Evolutionary conservation across 2,113 vertebrate species (phyloP), one percentile per base, ranked within the genome.

Genomic region (Girardinichthys multiradiatus): DNA sequence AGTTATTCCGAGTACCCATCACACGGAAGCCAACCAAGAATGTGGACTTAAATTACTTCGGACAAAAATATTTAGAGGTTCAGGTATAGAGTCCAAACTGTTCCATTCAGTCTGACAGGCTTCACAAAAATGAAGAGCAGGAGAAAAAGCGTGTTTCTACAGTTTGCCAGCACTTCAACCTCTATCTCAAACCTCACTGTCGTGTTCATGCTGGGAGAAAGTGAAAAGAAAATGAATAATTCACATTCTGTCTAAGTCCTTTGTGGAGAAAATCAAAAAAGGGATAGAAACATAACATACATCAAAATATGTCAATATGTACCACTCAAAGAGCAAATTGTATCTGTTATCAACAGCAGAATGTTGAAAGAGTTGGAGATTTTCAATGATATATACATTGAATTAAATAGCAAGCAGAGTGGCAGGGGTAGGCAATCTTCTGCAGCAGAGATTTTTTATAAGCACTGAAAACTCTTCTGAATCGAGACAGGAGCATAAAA

Each of bases 201-300:
- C 72, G 79, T 74, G 59, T 82, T 74, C 83, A 78, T 37, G 67
- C 66, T 73, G 72, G 21, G 72, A 85, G 73, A 71, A 79, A 88
- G 73, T 75, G 70, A 87, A 78, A 71, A 77, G 37, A 70, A 63
- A 63, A 88, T 87, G 69, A 92, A 89, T 86, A 80, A 90, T 90
- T 87, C 74, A 89, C 64, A 27, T 59, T 61, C 57, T 51, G 66
- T 42, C 60, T 57, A 54, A 29, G 17, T 75, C 64, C 48, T 86
- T 54, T 60, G 42, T 68, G 17, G 21, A 59, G 29, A 58, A 61
- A 74, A 64, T 64, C 26, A 42, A 70, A 72, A 42, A 45, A 59
- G 28, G 24, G 66, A 69, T 58, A 71, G 28, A 31, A 35, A 75
- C 17, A 67, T 72, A 74, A 59, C 63, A 72, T 57, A 81, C 65